These are phyloP conservation scores for Trypoxylus dichotomus DNA, from an alignment of 1,140 invertebrate species.

Conservation along the genomic window DNA sequence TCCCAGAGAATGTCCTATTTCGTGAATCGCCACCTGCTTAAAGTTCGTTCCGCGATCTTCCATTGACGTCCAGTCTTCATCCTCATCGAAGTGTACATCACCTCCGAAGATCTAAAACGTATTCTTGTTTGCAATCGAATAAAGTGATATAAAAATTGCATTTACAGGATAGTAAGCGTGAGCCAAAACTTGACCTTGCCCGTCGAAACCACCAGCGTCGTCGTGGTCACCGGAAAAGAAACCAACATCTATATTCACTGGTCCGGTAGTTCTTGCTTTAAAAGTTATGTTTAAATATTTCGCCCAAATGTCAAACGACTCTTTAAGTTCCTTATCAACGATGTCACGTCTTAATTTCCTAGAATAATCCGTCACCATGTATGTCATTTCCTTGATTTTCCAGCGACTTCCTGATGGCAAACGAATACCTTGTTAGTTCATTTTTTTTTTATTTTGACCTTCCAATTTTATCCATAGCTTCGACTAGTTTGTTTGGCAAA, in stretches of 20 bases:
- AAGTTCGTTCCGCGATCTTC: neutral
- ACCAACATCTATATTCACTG: constrained; percentile 73
- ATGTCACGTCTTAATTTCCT: neutral
- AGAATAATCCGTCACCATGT: neutral
- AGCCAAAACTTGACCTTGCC: constrained; percentile 81
- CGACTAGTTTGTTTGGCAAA: neutral
- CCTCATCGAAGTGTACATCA: constrained; percentile 9
- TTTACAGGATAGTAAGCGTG: constrained; percentile 84
- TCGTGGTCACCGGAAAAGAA: constrained; percentile 84
- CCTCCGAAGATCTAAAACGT: constrained; percentile 14
- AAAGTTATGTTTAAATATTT: neutral
- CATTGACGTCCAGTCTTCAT: neutral
- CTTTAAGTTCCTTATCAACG: neutral
- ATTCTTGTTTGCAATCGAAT: neutral
- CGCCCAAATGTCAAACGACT: constrained; percentile 2
- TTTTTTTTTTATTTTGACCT: too few species aligned
- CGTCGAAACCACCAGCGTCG: constrained; percentile 88
- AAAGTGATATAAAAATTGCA: neutral
- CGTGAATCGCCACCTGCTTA: constrained; percentile 77
- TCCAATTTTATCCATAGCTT: neutral
- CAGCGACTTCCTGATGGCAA: constrained; percentile 15
- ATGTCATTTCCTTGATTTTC: neutral
- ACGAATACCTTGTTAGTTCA: neutral
- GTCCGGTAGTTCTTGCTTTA: neutral
- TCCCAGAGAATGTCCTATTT: constrained; percentile 90